Conservation (phyloP, 2,888 invertebrate genomes). For the Andrena hattorfiana region DNA sequence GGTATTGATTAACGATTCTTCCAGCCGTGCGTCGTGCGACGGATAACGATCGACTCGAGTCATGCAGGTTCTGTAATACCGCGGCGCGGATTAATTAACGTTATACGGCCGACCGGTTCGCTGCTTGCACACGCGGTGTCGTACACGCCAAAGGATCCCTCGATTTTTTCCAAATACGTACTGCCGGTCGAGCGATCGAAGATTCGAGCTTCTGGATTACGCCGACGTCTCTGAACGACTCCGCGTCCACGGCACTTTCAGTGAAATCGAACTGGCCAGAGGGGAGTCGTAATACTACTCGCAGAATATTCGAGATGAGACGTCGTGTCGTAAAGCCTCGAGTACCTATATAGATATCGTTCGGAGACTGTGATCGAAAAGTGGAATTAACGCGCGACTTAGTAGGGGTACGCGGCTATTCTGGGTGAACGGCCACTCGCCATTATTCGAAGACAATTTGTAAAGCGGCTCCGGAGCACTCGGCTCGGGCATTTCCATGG, state of each 20-base stretch:
- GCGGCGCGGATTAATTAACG: slow-evolving; percentile 75
- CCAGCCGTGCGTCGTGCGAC: slow-evolving; percentile 52
- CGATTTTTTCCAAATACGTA: not conserved
- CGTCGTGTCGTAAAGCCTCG: not conserved
- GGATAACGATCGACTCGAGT: slow-evolving; percentile 73
- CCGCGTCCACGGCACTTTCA: too few relatives aligned
- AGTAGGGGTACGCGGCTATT: not conserved
- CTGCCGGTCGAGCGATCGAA: not conserved
- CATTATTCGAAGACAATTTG: slow-evolving; percentile 34
- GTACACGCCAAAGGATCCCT: slow-evolving; percentile 2
- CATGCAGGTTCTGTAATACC: slow-evolving; percentile 66
- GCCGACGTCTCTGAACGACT: not conserved
- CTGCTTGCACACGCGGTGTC: slow-evolving; percentile 3
- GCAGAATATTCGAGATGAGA: not conserved
- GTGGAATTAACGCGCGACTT: not conserved
- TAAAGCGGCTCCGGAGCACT: slow-evolving; percentile 13
- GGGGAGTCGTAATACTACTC: not conserved
- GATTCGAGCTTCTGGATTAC: not conserved
- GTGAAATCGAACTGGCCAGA: too few relatives aligned
- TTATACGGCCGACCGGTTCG: slow-evolving; percentile 65
- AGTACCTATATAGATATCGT: too few relatives aligned
- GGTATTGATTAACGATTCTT: slow-evolving; percentile 70
- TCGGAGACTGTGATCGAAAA: not conserved
- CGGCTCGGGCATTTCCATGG: slow-evolving; percentile 34
- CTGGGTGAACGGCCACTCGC: not conserved